phyloP scores from a whole-genome alignment of 1,140 invertebrate genomes.

The Hylyphantes graminicola region DNA sequence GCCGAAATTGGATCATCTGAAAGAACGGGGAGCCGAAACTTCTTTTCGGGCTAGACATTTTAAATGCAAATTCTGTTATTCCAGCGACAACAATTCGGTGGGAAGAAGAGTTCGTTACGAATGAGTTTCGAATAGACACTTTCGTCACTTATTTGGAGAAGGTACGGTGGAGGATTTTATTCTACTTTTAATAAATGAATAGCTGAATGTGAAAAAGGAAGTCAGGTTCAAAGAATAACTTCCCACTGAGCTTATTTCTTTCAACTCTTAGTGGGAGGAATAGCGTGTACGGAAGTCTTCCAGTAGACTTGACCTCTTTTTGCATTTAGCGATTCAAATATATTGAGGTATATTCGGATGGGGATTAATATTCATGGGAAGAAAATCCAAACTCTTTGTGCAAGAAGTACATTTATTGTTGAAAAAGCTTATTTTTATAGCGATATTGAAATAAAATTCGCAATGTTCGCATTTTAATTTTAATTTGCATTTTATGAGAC shows the following conservation, averaged over 20 bases:
- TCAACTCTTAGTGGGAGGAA: no score
- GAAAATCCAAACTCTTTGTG: neutral
- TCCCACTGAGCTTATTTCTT: no score
- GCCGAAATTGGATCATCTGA: neutral
- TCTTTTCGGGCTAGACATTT: neutral
- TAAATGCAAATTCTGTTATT: slow-evolving; percentile 36
- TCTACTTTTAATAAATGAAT: slow-evolving; percentile 7
- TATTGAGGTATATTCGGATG: neutral
- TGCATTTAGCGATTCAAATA: no score
- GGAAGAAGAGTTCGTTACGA: slow-evolving; percentile 8
- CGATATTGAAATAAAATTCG: no score
- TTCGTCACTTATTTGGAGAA: neutral
- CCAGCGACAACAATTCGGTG: neutral
- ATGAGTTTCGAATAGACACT: slow-evolving; percentile 9
- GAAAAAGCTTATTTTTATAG: no score
- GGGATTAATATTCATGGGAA: slow-evolving; percentile 22
- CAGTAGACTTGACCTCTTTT: no score
- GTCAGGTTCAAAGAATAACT: no score
- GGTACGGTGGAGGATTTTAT: neutral
- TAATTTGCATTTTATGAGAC: no score
- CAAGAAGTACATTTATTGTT: no score
- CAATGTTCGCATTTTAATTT: no score
- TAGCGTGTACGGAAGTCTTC: no score
- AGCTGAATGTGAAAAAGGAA: no score
- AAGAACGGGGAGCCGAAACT: neutral